These are phyloP conservation scores for Steinernema hermaphroditum DNA, from an alignment of 2,888 invertebrate species.

Conservation along the genomic window DNA sequence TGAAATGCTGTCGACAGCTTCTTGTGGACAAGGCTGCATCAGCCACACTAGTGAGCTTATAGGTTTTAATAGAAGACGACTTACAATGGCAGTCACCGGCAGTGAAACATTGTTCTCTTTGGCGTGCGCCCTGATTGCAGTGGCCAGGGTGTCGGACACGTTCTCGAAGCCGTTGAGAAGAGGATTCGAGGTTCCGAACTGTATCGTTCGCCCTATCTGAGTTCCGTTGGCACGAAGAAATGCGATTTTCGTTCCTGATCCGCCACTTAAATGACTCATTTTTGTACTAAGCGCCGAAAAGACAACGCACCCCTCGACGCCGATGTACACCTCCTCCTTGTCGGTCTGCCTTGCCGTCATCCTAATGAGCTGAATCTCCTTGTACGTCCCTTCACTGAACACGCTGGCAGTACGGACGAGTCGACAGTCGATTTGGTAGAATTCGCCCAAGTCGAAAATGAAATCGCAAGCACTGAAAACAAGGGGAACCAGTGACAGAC, in stretches of 20 bases:
- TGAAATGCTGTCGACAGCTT: too few species aligned
- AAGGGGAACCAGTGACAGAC: background rate
- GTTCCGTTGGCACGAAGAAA: slow-evolving; percentile 46
- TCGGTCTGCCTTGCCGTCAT: slow-evolving; percentile 34
- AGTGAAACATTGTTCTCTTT: slow-evolving; percentile 36
- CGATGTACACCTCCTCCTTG: slow-evolving; percentile 45
- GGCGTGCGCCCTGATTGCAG: slow-evolving; percentile 38
- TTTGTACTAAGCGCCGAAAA: too few species aligned
- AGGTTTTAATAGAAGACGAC: background rate
- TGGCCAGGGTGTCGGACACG: slow-evolving; percentile 44
- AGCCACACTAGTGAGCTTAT: too few species aligned
- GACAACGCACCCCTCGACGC: slow-evolving; percentile 65
- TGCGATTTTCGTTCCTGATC: slow-evolving; percentile 52
- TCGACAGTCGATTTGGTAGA: slow-evolving; percentile 33
- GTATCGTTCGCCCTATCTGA: slow-evolving; percentile 32
- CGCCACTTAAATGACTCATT: slow-evolving; percentile 53
- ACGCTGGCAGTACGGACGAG: slow-evolving; percentile 41
- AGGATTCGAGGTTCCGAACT: slow-evolving; percentile 45
- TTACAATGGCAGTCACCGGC: slow-evolving; percentile 46
- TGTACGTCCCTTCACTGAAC: slow-evolving; percentile 13
- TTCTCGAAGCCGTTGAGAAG: slow-evolving; percentile 50
- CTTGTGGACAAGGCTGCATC: too few species aligned
- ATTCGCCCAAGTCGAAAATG: slow-evolving; percentile 26
- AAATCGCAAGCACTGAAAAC: background rate
- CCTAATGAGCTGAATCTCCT: slow-evolving; percentile 38